Percentiles rank a stretch among this genome's conserved stretches.
These are phyloP conservation scores for Astur gentilis DNA, from an alignment of 2,113 vertebrate species.

Conservation along the genomic window DNA sequence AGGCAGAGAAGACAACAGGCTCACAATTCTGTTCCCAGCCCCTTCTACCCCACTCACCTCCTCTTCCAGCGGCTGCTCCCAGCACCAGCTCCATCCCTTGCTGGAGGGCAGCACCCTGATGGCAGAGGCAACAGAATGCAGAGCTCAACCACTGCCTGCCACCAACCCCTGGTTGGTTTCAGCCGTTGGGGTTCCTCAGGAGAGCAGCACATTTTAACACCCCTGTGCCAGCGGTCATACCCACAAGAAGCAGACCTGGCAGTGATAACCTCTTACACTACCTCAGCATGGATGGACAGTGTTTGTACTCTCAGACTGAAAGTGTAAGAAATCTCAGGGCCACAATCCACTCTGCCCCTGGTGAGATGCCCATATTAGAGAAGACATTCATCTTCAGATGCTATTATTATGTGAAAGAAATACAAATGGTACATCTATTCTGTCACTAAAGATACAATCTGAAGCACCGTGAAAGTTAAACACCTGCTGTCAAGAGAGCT, in stretches of 20 bases:
- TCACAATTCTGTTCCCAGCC: background rate
- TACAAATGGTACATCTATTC: background rate
- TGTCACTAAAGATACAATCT: background rate
- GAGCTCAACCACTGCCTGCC: background rate
- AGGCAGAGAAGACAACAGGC: background rate
- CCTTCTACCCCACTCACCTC: background rate
- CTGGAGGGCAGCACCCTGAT: background rate
- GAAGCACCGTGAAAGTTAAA: background rate
- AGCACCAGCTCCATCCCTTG: background rate
- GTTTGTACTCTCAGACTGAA: background rate
- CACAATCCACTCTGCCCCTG: background rate
- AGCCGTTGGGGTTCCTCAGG: background rate
- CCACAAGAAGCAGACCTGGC: background rate
- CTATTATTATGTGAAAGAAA: background rate
- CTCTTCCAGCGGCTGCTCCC: background rate
- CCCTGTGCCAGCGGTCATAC: fast-evolving
- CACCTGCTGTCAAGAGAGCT: background rate
- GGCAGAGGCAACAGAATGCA: background rate
- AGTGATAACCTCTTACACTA: background rate
- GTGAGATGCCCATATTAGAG: background rate
- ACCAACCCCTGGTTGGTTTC: background rate
- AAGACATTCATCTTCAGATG: background rate
- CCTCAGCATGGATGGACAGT: fast-evolving
- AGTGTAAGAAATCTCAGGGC: background rate
- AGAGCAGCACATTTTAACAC: too few relatives aligned